These are phyloP conservation scores for Urosaurus nigricauda DNA, from an alignment of 2,797 vertebrate genomes.

Conservation along the genomic window DNA sequence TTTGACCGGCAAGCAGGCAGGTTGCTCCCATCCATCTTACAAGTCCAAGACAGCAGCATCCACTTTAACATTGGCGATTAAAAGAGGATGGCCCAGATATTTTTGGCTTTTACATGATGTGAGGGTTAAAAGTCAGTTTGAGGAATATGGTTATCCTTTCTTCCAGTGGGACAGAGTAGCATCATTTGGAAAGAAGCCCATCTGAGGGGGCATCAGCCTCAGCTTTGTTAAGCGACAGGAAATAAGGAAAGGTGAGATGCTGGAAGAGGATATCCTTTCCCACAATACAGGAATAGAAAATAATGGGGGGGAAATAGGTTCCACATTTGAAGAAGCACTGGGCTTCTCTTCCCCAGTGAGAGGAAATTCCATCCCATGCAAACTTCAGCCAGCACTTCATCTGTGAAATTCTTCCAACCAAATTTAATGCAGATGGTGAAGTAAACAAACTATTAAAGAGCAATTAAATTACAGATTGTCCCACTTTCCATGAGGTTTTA, in stretches of 20 bases:
- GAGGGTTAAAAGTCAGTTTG: not conserved
- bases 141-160: slow-evolving; percentile 38
- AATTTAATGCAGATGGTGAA: slow-evolving; percentile 73
- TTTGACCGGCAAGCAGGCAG: not conserved
- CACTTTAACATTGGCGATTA: not conserved
- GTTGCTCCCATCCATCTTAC: not conserved
- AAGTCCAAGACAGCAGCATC: not conserved
- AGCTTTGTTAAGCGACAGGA: slow-evolving; percentile 44
- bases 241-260: slow-evolving; percentile 35
- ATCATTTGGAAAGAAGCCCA: slow-evolving; percentile 47
- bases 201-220: slow-evolving; percentile 33
- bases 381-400: slow-evolving; percentile 67
- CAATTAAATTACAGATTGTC: slow-evolving; percentile 71
- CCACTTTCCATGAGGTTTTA: slow-evolving; percentile 74
- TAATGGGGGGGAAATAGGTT: slow-evolving; percentile 4
- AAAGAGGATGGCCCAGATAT: not conserved
- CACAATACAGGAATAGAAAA: slow-evolving; percentile 31
- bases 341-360: slow-evolving; percentile 54
- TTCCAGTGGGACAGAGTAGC: slow-evolving; percentile 32
- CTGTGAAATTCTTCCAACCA: slow-evolving; percentile 74
- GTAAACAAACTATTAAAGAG: slow-evolving; percentile 73
- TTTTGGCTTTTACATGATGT: not conserved
- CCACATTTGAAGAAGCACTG: slow-evolving; percentile 28
- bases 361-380: slow-evolving; percentile 66
- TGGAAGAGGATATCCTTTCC: slow-evolving; percentile 22